A percentile compares a stretch with the other conserved stretches of the same genome.
Evolutionary conservation across 2,888 invertebrate species (phyloP).

Genomic region (Amorpha juglandis): DNA sequence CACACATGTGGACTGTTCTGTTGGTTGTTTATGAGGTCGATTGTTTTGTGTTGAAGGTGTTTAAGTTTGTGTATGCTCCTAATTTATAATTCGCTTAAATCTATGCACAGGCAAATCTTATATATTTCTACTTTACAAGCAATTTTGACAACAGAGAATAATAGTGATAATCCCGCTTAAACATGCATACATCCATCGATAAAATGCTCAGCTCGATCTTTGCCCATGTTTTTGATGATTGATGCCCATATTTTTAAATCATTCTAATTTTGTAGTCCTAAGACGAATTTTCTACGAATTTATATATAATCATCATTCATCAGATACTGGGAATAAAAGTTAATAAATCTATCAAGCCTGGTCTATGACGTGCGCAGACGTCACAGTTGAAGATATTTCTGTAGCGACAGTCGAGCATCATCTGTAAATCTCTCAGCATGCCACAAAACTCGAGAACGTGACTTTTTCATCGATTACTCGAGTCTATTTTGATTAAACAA

Average conservation of each 20-base stretch:
- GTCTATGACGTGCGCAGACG: constrained; percentile 3
- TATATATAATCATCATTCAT: not conserved
- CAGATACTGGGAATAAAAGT: not conserved
- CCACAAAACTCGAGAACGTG: not conserved
- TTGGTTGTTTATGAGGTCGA: not conserved
- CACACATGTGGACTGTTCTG: not conserved
- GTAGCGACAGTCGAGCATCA: constrained; percentile 1
- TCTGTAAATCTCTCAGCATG: constrained; percentile 13
- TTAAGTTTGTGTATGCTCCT: not conserved
- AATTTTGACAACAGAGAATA: too few relatives aligned
- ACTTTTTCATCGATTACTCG: constrained; percentile 14
- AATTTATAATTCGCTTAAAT: not conserved
- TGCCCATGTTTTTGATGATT: too few relatives aligned
- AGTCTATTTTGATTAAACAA: constrained; percentile 16
- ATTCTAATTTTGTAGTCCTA: too few relatives aligned
- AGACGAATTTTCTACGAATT: not conserved
- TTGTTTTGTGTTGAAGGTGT: not conserved
- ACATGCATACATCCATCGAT: too few relatives aligned
- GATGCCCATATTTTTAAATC: too few relatives aligned
- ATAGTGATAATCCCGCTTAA: too few relatives aligned
- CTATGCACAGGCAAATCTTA: too few relatives aligned
- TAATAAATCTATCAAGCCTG: constrained; percentile 15
- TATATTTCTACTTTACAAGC: too few relatives aligned
- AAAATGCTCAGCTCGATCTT: too few relatives aligned
- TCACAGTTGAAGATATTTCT: constrained; percentile 10